Conservation (phyloP, 2,797 vertebrate genomes). For the Sternarchorhynchus goeldii region DNA sequence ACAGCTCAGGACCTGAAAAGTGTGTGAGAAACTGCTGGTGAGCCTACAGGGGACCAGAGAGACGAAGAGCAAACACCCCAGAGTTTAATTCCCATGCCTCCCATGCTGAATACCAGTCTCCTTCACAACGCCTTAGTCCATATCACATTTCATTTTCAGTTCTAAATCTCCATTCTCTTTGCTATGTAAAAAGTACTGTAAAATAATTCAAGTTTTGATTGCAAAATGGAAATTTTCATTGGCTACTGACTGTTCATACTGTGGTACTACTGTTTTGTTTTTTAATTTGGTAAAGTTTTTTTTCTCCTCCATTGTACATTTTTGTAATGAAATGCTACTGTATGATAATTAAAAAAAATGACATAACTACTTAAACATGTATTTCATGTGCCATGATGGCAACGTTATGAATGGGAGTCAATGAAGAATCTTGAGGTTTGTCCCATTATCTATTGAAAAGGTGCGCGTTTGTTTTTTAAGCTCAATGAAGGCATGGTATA, state of each 20-base stretch:
- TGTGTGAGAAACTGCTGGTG: neutral
- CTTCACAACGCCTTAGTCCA: constrained; percentile 1
- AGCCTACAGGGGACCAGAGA: neutral
- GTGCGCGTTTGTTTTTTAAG: too few relatives aligned
- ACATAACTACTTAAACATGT: neutral
- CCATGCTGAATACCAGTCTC: neutral
- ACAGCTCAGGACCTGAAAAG: neutral
- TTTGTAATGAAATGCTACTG: constrained; percentile 33
- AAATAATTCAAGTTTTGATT: neutral
- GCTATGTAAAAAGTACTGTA: constrained; percentile 17
- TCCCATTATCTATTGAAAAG: too few relatives aligned
- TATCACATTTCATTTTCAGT: constrained; percentile 2
- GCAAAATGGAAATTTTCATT: constrained; percentile 6
- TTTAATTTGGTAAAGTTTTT: neutral
- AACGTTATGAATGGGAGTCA: too few relatives aligned
- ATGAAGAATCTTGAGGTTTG: too few relatives aligned
- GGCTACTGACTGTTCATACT: constrained; percentile 4
- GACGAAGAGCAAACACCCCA: neutral
- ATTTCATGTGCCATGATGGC: neutral
- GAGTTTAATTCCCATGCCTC: neutral
- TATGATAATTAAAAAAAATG: neutral
- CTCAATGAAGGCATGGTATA: too few relatives aligned
- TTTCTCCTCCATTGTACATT: constrained; percentile 13
- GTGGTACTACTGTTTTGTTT: neutral
- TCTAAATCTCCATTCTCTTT: neutral